Evolutionary conservation across 1,140 invertebrate genomes (phyloP).

Genomic region (Camponotus vicinus): DNA sequence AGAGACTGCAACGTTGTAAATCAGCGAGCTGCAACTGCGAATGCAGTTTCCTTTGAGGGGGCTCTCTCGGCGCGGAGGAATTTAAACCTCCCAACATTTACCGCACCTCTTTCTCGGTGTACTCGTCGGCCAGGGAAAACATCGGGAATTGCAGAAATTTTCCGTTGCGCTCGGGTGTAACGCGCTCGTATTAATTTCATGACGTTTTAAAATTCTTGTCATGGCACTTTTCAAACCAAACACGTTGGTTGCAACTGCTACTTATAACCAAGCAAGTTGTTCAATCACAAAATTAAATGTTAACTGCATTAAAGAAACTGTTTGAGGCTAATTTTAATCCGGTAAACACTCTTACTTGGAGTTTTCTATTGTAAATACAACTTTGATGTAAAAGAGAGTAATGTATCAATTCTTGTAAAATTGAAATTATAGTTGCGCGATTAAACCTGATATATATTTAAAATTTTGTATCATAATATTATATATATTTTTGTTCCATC

Average conservation of each 20-base stretch:
- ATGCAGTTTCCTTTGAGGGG: slow-evolving; percentile 54
- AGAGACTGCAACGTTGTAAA: slow-evolving; percentile 59
- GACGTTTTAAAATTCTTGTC: slow-evolving; percentile 14
- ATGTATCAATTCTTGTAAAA: not conserved
- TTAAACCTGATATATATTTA: not conserved
- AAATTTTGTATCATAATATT: not conserved
- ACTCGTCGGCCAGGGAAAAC: slow-evolving; percentile 13
- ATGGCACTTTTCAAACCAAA: slow-evolving; percentile 1
- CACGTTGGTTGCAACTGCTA: not conserved
- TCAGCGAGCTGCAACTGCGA: slow-evolving; percentile 58
- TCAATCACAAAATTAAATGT: not conserved
- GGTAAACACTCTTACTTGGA: not conserved
- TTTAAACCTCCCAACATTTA: slow-evolving; percentile 57
- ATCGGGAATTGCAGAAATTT: slow-evolving; percentile 48
- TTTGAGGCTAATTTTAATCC: not conserved
- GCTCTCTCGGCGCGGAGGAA: slow-evolving; percentile 43
- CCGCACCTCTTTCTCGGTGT: slow-evolving; percentile 18
- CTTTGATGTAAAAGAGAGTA: not conserved
- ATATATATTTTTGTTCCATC: not conserved
- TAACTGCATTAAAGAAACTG: not conserved
- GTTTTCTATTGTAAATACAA: not conserved
- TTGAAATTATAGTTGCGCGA: not conserved
- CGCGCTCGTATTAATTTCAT: slow-evolving; percentile 50
- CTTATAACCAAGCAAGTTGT: not conserved
- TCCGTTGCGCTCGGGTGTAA: slow-evolving; percentile 8